Evolutionary conservation across 92 coral and sea anemone genomes (phyloP), one percentile per base, ranked within the genome.

Genomic region (Diadumene lineata): DNA sequence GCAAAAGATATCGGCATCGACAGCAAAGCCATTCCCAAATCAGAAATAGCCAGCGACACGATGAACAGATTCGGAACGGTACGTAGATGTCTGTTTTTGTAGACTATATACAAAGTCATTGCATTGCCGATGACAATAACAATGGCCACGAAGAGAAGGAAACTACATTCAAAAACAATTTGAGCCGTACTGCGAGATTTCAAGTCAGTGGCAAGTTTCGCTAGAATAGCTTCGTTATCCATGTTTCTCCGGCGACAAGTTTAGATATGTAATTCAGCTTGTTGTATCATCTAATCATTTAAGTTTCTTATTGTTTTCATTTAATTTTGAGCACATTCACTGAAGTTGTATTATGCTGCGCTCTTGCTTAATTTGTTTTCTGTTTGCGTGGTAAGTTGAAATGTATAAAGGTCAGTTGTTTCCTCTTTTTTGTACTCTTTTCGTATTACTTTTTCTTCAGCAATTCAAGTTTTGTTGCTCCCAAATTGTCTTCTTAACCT

Each of bases 11-110:
- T 51, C 30, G 88, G 92, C 60, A 68, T 62, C 7, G 83, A 72
- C 11, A 79, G 19, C 0, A 56, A 27, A 6, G 77, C 92, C 74
- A 88, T 58, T 17, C 77, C 82, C 43, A 88, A 32, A 60, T 88
- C 92, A 3, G 92, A 71, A 4, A 88, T 34, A 15, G 92, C 88
- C 38, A 88, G 73, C n/a, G 89, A 88, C 7, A 80, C 79, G 17
- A 88, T 72, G 60, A 88, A 80, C 27, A 60, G 34, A 27, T 84
- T 88, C 16, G 86, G 83, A 15, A 66, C 44, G 1, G 86, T 88
- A 15, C 72, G 80, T 46, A 84, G 71, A 1, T 38, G 73, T 24
- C 75, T 66, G 34, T 80, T 79, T 46, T 60, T 76, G n/a, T 43
- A 46, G 1, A 80, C 72, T 1, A 88, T 76, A 11, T 63, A 68